phyloP scores from a whole-genome alignment of 53 echinoderm and acorn worm genomes.

The Holothuria scabra region DNA sequence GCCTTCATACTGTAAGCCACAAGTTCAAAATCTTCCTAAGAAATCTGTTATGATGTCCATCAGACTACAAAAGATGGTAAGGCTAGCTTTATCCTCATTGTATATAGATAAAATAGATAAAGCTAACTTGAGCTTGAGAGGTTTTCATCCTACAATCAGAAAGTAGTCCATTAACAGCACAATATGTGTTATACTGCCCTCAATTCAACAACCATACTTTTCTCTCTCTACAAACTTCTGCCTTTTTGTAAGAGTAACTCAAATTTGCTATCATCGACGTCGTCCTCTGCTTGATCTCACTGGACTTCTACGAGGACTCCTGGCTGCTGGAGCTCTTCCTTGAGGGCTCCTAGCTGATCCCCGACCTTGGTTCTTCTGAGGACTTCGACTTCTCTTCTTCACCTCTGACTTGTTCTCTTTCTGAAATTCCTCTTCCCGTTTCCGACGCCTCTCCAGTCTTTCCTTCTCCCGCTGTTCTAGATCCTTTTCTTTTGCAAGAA shows the following conservation, averaged over 20 bases:
- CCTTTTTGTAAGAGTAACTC: neutral
- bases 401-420: slow-evolving; percentile 23
- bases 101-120: no score
- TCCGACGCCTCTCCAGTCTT: slow-evolving; percentile 1
- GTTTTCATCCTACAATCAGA: no score
- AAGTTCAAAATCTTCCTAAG: no score
- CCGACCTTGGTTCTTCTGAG: neutral
- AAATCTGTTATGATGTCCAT: no score
- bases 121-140: no score
- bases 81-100: no score
- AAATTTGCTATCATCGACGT: slow-evolving; percentile 5
- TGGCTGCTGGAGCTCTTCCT: neutral
- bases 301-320: slow-evolving; percentile 11
- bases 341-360: neutral
- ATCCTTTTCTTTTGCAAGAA: slow-evolving; percentile 6
- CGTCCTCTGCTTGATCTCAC: slow-evolving; percentile 23
- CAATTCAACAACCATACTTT: neutral
- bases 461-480: slow-evolving; percentile 36
- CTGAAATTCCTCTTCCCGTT: slow-evolving; percentile 5
- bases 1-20: no score
- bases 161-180: no score
- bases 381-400: neutral
- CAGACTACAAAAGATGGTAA: no score
- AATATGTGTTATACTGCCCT: no score
- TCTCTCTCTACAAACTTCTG: neutral